Evolutionary conservation across 2,888 invertebrate species (phyloP).

Genomic region (Ptycholaimellus sp.): DNA sequence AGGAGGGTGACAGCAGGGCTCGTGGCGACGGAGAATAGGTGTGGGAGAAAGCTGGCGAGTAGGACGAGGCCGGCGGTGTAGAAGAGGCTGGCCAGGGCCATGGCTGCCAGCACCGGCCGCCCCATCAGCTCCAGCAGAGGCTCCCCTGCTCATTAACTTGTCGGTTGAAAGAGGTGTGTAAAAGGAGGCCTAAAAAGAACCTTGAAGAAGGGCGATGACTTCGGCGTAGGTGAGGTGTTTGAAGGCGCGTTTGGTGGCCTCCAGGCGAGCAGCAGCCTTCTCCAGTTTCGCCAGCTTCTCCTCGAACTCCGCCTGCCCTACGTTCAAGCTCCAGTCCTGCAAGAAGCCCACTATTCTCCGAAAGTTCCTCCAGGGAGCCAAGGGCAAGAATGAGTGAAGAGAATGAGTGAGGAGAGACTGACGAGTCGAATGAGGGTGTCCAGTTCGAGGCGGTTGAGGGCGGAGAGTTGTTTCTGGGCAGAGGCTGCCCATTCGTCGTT

Average conservation of each 20-base stretch:
- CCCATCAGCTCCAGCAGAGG: too few species aligned
- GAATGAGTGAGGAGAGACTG: constrained; percentile 7
- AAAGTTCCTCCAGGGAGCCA: background rate
- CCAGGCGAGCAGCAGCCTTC: background rate
- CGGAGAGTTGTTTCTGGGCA: constrained; percentile 45
- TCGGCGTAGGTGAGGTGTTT: background rate
- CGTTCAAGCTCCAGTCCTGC: constrained; percentile 15
- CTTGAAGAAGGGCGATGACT: background rate
- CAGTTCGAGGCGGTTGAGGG: constrained; percentile 56
- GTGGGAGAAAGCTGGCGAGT: too few species aligned
- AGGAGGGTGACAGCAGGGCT: too few species aligned
- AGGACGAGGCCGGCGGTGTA: too few species aligned
- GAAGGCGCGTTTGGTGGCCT: background rate
- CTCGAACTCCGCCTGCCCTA: constrained; percentile 14
- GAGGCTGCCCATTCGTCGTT: constrained; percentile 77
- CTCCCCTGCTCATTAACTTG: too few species aligned
- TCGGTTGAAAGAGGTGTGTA: too few species aligned
- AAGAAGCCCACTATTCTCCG: constrained; percentile 2
- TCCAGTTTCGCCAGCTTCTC: constrained; percentile 6
- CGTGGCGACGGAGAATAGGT: too few species aligned
- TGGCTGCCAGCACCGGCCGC: too few species aligned
- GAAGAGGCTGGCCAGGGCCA: too few species aligned
- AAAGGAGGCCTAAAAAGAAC: too few species aligned
- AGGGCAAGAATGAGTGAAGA: background rate
- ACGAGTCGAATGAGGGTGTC: constrained; percentile 67